These are phyloP conservation scores for Mesaphorura yosii DNA, from an alignment of 1,140 invertebrate genomes.

Conservation along the genomic window DNA sequence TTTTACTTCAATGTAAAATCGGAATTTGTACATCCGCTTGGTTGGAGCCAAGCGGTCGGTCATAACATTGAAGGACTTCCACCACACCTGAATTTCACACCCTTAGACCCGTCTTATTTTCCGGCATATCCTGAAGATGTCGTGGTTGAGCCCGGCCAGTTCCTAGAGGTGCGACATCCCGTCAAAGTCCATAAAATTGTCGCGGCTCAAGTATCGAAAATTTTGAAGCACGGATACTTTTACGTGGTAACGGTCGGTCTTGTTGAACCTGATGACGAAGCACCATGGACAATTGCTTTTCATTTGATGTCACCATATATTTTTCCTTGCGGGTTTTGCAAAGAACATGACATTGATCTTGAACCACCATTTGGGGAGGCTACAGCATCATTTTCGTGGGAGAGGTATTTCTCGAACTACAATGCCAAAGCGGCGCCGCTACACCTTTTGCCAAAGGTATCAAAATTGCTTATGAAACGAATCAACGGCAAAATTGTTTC, in stretches of 20 bases:
- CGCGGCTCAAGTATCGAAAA: constrained; percentile 83
- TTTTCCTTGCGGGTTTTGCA: constrained; percentile 86
- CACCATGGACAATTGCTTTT: constrained; percentile 40
- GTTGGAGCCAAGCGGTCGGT: constrained; percentile 73
- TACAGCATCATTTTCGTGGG: constrained; percentile 65
- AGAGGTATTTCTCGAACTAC: constrained; percentile 52
- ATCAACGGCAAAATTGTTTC: background rate
- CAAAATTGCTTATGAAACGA: background rate
- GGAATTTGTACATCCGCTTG: constrained; percentile 82
- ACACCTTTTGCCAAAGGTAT: constrained; percentile 37
- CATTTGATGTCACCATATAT: constrained; percentile 84
- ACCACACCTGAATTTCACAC: constrained; percentile 58
- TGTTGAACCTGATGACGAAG: background rate
- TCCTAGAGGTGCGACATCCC: constrained; percentile 79
- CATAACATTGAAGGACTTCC: constrained; percentile 66
- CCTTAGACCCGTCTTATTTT: constrained; percentile 20
- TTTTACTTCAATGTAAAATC: constrained; percentile 96
- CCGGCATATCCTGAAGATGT: constrained; percentile 1
- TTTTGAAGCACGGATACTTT: constrained; percentile 79
- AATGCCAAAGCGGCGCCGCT: constrained; percentile 60
- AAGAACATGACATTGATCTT: constrained; percentile 66
- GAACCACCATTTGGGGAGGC: constrained; percentile 69
- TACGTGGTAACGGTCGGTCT: constrained; percentile 54
- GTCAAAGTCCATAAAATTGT: constrained; percentile 86
- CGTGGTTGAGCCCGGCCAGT: background rate